These are phyloP conservation scores for Mizuhopecten yessoensis DNA, from an alignment of 1,140 invertebrate genomes.

Conservation along the genomic window DNA sequence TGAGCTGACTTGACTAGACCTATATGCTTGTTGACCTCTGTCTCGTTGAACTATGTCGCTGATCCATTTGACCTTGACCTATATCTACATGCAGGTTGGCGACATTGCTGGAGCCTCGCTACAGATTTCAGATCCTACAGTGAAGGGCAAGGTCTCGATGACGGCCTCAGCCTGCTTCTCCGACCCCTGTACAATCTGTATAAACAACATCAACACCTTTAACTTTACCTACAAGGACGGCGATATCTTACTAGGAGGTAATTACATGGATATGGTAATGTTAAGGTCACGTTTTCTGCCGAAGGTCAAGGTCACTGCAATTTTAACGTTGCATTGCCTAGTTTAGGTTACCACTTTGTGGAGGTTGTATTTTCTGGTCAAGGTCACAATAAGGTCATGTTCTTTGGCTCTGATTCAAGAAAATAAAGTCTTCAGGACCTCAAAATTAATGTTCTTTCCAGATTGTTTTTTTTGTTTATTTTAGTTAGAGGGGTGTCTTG, in stretches of 20 bases:
- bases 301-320: background rate
- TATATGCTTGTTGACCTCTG: too few relatives aligned
- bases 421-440: too few relatives aligned
- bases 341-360: too few relatives aligned
- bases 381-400: too few relatives aligned
- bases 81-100: constrained; percentile 72
- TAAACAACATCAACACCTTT: constrained; percentile 69
- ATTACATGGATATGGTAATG: background rate
- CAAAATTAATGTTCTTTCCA: too few relatives aligned
- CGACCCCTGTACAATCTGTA: constrained; percentile 69
- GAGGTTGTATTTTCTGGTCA: too few relatives aligned
- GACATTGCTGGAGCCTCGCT: constrained; percentile 74
- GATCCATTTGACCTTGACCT: background rate
- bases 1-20: too few relatives aligned
- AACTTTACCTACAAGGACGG: constrained; percentile 77
- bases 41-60: background rate
- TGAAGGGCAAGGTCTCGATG: constrained; percentile 49
- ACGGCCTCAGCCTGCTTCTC: constrained; percentile 64
- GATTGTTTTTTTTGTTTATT: too few relatives aligned
- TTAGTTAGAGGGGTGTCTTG: too few relatives aligned
- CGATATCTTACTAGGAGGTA: constrained; percentile 80
- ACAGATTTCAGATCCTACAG: constrained; percentile 54
- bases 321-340: too few relatives aligned
- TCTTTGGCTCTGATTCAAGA: too few relatives aligned
- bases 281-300: too few relatives aligned